Evolutionary conservation across 2,113 vertebrate species (phyloP), one percentile per base, ranked within the genome.

Genomic region (Pavo muticus): DNA sequence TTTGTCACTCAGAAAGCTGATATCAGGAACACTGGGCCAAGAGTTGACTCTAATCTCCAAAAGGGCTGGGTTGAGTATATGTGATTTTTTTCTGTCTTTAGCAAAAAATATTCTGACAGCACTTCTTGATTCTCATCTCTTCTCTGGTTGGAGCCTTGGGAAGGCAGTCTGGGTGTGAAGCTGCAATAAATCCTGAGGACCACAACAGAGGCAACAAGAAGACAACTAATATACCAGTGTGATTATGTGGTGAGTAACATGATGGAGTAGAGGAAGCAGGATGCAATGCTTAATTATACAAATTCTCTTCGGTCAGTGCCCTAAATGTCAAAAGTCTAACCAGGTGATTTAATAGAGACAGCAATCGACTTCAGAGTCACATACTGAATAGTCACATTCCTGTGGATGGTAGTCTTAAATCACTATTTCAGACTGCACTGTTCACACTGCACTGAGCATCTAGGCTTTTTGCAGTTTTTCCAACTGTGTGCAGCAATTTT

Each of bases 1-100:
- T 68, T 94, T 93, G 86, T 93, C 92, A 93, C 79, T 96, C 83
- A 90, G 75, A 90, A 84, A 91, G 40, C 37, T 87, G 76, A 90
- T 80, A 81, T 76, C 27, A 37, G 52, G 37, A 69, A 19, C 3
- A 0, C 40, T 81, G 54, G 59, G 44, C 69, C 86, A 88, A 84
- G 84, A 91, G 72, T 67, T 80, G 27, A 88, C 63, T 81, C 57
- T 39, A 92, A 50, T 61, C 7, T 65, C 67, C 88, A 70, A 3
- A 0, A 16, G 63, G 40, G 17, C 17, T 72, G 48, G 10, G 21
- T 19, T 72, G 24, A 93, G 78, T 78, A 45, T 14, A 30, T 72
- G 44, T 19, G 35, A 35, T 81, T 72, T 88, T 11, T 10, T 12
- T 71, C 18, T 90, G 40, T 60, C 47, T 87, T 72, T 54, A 78